Conservation (phyloP, 2,113 vertebrate species). For the Columba janthina region DNA sequence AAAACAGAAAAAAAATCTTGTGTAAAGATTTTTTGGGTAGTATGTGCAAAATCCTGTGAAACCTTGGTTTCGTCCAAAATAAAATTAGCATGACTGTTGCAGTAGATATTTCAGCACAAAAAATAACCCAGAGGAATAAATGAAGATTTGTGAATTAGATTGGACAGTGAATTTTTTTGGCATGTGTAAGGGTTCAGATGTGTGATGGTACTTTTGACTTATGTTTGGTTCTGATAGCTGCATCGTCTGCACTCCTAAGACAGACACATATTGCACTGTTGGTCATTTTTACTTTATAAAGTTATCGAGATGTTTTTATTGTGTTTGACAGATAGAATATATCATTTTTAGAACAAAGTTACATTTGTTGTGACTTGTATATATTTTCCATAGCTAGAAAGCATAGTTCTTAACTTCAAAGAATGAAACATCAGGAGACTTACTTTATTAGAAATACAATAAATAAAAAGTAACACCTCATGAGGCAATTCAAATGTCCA, state of each 20-base stretch:
- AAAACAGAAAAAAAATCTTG: background rate
- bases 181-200: background rate
- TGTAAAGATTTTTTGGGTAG: background rate
- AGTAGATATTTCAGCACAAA: background rate
- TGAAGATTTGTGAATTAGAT: background rate
- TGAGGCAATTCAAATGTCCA: background rate
- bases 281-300: background rate
- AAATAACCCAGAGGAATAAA: background rate
- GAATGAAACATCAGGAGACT: background rate
- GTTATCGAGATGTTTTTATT: constrained; percentile 2
- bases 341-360: background rate
- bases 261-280: background rate
- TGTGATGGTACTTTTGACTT: background rate
- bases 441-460: background rate
- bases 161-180: background rate
- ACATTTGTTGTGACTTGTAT: background rate
- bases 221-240: background rate
- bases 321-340: background rate
- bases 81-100: background rate
- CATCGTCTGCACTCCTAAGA: background rate
- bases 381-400: background rate
- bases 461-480: background rate
- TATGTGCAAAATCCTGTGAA: background rate
- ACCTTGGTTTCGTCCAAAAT: background rate
- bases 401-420: background rate